Evolutionary conservation across 2,113 vertebrate genomes (phyloP), one percentile per base, ranked within the genome.

Genomic region (Centropus unirufus): DNA sequence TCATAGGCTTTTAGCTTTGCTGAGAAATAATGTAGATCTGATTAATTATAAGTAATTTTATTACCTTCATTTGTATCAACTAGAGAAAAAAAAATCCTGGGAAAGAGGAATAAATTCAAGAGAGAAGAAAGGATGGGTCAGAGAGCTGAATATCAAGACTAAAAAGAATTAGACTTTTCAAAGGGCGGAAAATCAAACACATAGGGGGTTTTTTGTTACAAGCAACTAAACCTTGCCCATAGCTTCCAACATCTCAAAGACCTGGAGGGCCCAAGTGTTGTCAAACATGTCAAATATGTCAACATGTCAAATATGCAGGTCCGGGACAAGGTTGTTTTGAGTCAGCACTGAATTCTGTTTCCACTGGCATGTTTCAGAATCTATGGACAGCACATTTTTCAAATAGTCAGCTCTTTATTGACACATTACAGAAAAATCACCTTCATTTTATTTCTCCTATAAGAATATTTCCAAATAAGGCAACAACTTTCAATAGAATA

Each of bases 401-500:
- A 58, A 34, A 36, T n/a, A 85, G 5, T 7, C 55, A 84, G 19
- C 21, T 87, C 24, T 64, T 83, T 90, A 67, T 27, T 61, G 44
- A 80, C 12, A 69, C 12, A 34, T 44, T 55, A 40, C 32, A 91
- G 51, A 54, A 12, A 87, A 89, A 52, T 77, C 8, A 23, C 5
- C 79, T 92, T 57, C 26, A 42, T 77, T 61, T 77, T 64, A 69
- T 70, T 2, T 27, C 6, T 66, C 22, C 7, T 57, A 11, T 17
- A 63, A 78, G 34, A n/a, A n/a, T 84, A 83, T 78, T 90, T 64
- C 44, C 26, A 90, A 87, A 87, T 76, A 75, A 91, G 95, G n/a
- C 8, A 78, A 49, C 18, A 90, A 8, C 17, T 32, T 91, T 81
- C 73, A 58, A 19, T 44, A 16, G 30, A 6, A 64, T 74, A 47